Conservation (phyloP, 1,140 invertebrate species). For the Drosophila simulans region DNA sequence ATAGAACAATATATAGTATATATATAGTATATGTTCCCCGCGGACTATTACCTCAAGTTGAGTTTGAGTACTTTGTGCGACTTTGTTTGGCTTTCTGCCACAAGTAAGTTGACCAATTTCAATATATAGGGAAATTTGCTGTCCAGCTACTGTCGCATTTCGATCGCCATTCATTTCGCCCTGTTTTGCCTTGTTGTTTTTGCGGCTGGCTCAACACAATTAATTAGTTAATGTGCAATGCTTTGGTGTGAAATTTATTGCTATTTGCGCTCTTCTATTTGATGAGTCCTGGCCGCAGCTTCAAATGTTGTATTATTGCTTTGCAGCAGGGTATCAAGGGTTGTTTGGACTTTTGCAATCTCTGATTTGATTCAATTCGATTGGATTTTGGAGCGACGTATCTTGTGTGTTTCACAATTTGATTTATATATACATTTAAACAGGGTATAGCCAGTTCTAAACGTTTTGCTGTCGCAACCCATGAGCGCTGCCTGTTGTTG, state of each 20-base stretch:
- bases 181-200: slow-evolving; percentile 39
- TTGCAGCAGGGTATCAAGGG: slow-evolving; percentile 2
- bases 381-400: too few relatives aligned
- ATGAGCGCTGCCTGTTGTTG: slow-evolving; percentile 41
- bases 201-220: slow-evolving; percentile 77
- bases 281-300: slow-evolving; percentile 48
- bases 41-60: background rate
- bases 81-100: background rate
- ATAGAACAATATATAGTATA: background rate
- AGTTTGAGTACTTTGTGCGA: slow-evolving; percentile 3
- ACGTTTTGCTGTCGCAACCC: background rate
- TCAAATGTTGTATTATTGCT: slow-evolving; percentile 13
- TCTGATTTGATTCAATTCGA: too few relatives aligned
- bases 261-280: slow-evolving; percentile 67
- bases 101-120: slow-evolving; percentile 9
- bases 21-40: background rate
- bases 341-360: background rate
- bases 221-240: slow-evolving; percentile 79
- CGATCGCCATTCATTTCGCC: slow-evolving; percentile 26
- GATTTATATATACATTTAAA: too few relatives aligned
- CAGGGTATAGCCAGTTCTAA: background rate
- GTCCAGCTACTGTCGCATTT: slow-evolving; percentile 17
- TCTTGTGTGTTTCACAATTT: too few relatives aligned
- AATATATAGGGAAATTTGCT: slow-evolving; percentile 13
- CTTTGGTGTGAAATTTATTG: slow-evolving; percentile 78